These are phyloP conservation scores for Hephaestus fuliginosus DNA, from an alignment of 2,797 vertebrate genomes.

Conservation along the genomic window DNA sequence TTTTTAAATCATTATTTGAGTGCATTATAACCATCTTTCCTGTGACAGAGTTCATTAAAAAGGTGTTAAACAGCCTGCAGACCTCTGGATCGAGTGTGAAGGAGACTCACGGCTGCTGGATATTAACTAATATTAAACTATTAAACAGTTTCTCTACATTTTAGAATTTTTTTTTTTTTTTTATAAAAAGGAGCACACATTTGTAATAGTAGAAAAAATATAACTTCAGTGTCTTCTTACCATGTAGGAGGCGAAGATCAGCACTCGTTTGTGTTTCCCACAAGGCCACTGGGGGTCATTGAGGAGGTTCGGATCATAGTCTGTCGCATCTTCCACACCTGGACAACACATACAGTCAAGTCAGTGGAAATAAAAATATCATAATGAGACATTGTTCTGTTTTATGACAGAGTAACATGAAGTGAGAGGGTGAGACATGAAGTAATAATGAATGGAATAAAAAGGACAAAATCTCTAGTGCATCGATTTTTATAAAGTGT, in stretches of 20 bases:
- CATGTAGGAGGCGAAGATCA: conserved; percentile 99
- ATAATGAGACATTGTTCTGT: not conserved
- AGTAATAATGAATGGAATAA: too few relatives aligned
- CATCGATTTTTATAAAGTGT: not conserved
- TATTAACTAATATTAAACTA: too few relatives aligned
- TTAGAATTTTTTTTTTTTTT: too few relatives aligned
- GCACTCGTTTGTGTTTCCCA: conserved; percentile 98
- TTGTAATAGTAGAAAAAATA: too few relatives aligned
- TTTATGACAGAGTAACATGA: not conserved
- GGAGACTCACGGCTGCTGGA: not conserved
- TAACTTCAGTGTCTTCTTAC: conserved; percentile 88
- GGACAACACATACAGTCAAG: conserved; percentile 23
- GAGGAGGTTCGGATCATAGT: conserved; percentile 95
- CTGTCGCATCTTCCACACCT: conserved; percentile 89
- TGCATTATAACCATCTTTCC: not conserved
- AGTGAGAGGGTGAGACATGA: not conserved
- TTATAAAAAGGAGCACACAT: too few relatives aligned
- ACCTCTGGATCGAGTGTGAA: too few relatives aligned
- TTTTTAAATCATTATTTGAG: too few relatives aligned
- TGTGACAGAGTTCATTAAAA: not conserved
- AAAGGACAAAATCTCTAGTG: too few relatives aligned
- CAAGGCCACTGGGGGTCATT: conserved; percentile 99
- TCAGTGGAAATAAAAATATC: not conserved
- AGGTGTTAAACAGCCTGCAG: too few relatives aligned
- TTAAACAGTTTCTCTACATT: too few relatives aligned